phyloP scores from a whole-genome alignment of 2,888 invertebrate genomes.

The Bruchidius siliquastri region DNA sequence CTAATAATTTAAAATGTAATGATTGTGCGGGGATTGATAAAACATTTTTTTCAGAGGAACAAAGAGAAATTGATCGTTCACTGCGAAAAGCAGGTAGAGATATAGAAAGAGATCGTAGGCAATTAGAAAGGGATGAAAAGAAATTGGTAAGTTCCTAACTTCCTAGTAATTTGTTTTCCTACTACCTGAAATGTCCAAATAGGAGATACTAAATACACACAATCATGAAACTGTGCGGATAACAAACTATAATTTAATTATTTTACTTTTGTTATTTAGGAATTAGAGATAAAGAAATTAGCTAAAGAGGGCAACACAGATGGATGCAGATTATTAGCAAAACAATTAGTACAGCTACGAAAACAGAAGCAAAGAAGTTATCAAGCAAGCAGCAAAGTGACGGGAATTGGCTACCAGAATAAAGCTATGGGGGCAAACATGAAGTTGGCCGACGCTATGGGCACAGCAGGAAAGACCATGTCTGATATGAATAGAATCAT shows the following conservation, averaged over 20 bases:
- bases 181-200: too few species aligned
- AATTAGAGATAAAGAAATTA: constrained; percentile 82
- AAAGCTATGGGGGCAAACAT: constrained; percentile 88
- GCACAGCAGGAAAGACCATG: constrained; percentile 86
- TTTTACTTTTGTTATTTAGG: constrained; percentile 48
- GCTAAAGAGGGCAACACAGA: constrained; percentile 85
- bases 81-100: constrained; percentile 78
- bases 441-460: constrained; percentile 83
- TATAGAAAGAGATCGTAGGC: constrained; percentile 74
- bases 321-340: constrained; percentile 77
- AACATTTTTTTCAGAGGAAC: constrained; percentile 69
- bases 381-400: constrained; percentile 75
- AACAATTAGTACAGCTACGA: constrained; percentile 80
- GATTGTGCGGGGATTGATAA: too few species aligned
- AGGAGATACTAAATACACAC: too few species aligned
- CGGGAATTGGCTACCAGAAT: constrained; percentile 75
- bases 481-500: constrained; percentile 79
- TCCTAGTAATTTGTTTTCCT: too few species aligned
- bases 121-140: constrained; percentile 84
- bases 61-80: constrained; percentile 75
- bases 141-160: constrained; percentile 63
- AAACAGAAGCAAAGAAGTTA: constrained; percentile 83
- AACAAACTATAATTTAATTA: neutral
- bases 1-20: too few species aligned
- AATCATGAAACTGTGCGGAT: neutral